Evolutionary conservation across 2,888 invertebrate species (phyloP), one percentile per base, ranked within the genome.

Genomic region (Ichneumon xanthorius): DNA sequence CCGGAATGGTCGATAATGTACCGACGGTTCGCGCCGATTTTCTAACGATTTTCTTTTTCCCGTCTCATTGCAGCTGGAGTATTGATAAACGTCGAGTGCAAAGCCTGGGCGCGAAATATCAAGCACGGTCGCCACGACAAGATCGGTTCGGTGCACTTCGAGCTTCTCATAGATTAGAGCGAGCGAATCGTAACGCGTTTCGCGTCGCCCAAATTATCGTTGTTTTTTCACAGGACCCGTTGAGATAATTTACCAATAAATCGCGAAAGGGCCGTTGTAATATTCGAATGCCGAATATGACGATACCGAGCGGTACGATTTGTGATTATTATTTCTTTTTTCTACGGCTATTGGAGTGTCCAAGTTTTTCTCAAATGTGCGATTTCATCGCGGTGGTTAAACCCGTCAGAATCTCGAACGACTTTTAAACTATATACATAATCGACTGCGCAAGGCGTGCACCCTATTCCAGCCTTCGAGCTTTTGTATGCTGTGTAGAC

Each of bases 91-190:
- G 95, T 96, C 86, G 96, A 96, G 91, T 96, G 96, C 94, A 96
- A 96, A 93, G 96, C 96, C 61, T 96, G 96, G 96, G 96, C 96
- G 67, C 95, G 95, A 89, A 96, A 96, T 92, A 96, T 96, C 87
- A 90, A 94, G 37, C 96, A 97, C 92, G 96, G 96, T 92, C 95
- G 96, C 83, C 94, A 95, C 91, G 96, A 96, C 85, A 95, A 96
- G 91, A 93, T 96, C 88, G 97, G 97, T 70, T 96, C 96, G 67
- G 96, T 97, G 76, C 97, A 97, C 93, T 97, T 97, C 92, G 97
- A 97, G 93, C 94, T 97, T 86, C 94, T 97, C 94, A 95, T 97
- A 88, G 94, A 94, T 90, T 94, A 93, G 92, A 85, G 61, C 58
- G 75, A 61, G 26, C 45, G 67, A 2, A 26, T 26, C 26, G 14